Evolutionary conservation across 2,888 invertebrate species (phyloP).

Genomic region (Ennomos erosarius): DNA sequence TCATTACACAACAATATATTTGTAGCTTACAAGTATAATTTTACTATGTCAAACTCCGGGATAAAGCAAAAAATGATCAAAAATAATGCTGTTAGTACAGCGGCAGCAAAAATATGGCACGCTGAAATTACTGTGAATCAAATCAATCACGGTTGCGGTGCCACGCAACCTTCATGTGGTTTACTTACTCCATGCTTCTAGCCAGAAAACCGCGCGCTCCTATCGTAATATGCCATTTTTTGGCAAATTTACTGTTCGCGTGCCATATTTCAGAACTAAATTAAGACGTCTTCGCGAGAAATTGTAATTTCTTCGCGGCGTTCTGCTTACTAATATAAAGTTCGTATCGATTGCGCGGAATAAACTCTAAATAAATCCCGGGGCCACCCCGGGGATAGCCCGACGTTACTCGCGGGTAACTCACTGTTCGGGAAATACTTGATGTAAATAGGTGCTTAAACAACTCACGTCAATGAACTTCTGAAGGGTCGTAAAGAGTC

Average conservation of each 20-base stretch:
- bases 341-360: slow-evolving; percentile 43
- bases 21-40: slow-evolving; percentile 1
- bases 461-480: slow-evolving; percentile 4
- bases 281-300: slow-evolving; percentile 40
- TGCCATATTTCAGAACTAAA: slow-evolving; percentile 17
- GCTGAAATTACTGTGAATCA: neutral
- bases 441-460: slow-evolving; percentile 11
- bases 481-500: neutral
- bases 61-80: neutral
- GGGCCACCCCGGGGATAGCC: slow-evolving; percentile 23
- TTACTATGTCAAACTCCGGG: neutral
- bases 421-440: slow-evolving; percentile 11
- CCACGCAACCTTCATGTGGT: too few species aligned
- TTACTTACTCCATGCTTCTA: too few species aligned
- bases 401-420: neutral
- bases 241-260: neutral
- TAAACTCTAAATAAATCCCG: slow-evolving; percentile 39
- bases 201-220: too few species aligned
- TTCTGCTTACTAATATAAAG: slow-evolving; percentile 48
- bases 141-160: too few species aligned
- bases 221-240: too few species aligned
- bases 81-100: neutral
- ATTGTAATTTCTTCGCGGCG: slow-evolving; percentile 43
- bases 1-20: neutral
- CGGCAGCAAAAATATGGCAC: neutral